phyloP scores from a whole-genome alignment of 1,140 invertebrate species.

The Pristionchus pacificus region DNA sequence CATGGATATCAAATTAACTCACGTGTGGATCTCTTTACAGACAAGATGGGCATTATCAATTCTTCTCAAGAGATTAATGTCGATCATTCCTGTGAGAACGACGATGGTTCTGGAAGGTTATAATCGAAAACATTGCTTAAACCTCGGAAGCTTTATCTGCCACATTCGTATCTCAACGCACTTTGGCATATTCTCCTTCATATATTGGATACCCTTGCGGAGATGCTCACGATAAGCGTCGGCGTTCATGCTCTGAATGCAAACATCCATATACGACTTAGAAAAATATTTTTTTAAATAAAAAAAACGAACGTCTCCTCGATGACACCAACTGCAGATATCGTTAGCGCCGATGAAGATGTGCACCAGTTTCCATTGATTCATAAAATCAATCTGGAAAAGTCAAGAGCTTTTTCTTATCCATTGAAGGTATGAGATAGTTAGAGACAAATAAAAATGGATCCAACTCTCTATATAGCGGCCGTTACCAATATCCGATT shows the following conservation, averaged over 20 bases:
- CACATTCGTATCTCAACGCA: no score
- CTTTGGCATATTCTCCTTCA: constrained; percentile 62
- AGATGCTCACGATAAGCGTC: not conserved
- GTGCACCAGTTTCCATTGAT: constrained; percentile 73
- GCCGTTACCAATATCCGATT: no score
- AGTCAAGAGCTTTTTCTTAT: no score
- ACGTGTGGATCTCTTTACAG: constrained; percentile 45
- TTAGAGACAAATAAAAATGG: no score
- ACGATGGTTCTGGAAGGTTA: constrained; percentile 43
- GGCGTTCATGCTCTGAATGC: not conserved
- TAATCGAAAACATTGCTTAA: not conserved
- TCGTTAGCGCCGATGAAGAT: constrained; percentile 81
- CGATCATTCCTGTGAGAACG: constrained; percentile 40
- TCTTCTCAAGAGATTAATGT: constrained; percentile 38
- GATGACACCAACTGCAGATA: constrained; percentile 70
- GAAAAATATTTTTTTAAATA: not conserved
- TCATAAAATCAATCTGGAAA: constrained; percentile 56
- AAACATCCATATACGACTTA: not conserved
- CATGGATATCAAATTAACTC: constrained; percentile 18
- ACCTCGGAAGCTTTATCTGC: no score
- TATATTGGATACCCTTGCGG: constrained; percentile 60
- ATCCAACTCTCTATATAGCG: no score
- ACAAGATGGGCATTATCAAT: constrained; percentile 36
- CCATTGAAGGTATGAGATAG: no score
- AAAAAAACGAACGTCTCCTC: not conserved